A percentile compares a stretch with the other conserved stretches of the same genome.
These are phyloP conservation scores for Bolinopsis microptera DNA, from an alignment of 37 sponge, comb jelly and placozoan species.

Conservation along the genomic window DNA sequence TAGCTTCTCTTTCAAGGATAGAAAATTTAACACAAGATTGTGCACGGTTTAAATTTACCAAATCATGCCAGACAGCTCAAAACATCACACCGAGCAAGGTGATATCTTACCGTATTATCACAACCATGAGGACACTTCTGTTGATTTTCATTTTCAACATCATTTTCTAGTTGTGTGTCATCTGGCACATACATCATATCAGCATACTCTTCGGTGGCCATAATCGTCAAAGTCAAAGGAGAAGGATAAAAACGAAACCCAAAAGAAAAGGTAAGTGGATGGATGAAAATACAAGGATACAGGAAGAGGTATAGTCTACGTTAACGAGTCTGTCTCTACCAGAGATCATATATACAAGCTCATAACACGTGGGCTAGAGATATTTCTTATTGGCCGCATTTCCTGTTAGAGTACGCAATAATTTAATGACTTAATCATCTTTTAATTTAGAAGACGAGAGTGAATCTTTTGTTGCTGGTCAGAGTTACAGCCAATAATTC, in stretches of 20 bases:
- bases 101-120: not conserved
- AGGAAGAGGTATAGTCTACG: not conserved
- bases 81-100: no score
- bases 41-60: no score
- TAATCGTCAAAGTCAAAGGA: not conserved
- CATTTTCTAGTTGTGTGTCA: not conserved
- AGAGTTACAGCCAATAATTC: not conserved
- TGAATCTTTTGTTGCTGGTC: not conserved
- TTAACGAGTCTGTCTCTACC: not conserved
- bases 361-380: not conserved
- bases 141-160: not conserved
- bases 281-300: not conserved
- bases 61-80: no score
- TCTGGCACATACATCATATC: not conserved
- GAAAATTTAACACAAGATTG: no score
- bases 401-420: constrained; percentile 5
- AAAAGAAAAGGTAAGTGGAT: not conserved
- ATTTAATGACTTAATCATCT: not conserved
- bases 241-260: not conserved
- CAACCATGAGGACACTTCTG: not conserved
- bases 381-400: not conserved
- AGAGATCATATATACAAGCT: not conserved
- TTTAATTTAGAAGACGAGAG: not conserved
- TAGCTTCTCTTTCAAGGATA: no score
- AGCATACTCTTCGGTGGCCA: not conserved